A percentile compares a stretch with the other conserved stretches of the same genome.
phyloP scores from a whole-genome alignment of 2,797 vertebrate genomes.

The Phoebastria nigripes region DNA sequence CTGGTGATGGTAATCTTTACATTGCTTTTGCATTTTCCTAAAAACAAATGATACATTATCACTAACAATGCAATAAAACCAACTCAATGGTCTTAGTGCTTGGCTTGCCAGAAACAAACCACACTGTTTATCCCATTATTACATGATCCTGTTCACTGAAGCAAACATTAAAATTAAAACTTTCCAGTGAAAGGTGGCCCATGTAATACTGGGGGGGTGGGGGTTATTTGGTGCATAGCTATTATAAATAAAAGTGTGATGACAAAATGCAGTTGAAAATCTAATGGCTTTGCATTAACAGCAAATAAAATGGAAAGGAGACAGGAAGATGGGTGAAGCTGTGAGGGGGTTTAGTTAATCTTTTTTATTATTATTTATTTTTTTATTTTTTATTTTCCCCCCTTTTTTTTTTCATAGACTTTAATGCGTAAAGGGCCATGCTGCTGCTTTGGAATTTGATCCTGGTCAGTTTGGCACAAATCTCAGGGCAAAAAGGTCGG shows the following conservation, averaged over 20 bases:
- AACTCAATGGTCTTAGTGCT: rapidly evolving
- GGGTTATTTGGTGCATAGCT: neutral
- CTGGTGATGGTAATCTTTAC: neutral
- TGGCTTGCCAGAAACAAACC: neutral
- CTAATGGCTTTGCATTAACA: neutral
- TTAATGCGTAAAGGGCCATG: slow-evolving; percentile 20
- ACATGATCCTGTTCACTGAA: neutral
- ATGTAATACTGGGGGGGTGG: neutral
- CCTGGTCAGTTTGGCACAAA: slow-evolving; percentile 9
- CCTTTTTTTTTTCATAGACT: neutral
- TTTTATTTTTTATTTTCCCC: neutral
- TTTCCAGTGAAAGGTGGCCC: neutral
- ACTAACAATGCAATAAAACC: neutral
- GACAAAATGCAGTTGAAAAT: neutral
- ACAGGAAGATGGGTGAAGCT: neutral
- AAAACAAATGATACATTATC: neutral
- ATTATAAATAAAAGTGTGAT: neutral
- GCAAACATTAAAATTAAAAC: neutral
- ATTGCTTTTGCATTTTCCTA: neutral
- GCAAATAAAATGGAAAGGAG: neutral
- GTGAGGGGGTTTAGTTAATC: neutral
- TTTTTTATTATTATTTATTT: neutral
- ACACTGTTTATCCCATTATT: neutral
- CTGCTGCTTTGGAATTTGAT: slow-evolving; percentile 20
- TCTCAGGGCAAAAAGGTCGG: slow-evolving; percentile 27